A percentile compares a stretch with the other conserved stretches of the same genome.
phyloP scores from a whole-genome alignment of 1,140 invertebrate genomes.

The Cotesia typhae region DNA sequence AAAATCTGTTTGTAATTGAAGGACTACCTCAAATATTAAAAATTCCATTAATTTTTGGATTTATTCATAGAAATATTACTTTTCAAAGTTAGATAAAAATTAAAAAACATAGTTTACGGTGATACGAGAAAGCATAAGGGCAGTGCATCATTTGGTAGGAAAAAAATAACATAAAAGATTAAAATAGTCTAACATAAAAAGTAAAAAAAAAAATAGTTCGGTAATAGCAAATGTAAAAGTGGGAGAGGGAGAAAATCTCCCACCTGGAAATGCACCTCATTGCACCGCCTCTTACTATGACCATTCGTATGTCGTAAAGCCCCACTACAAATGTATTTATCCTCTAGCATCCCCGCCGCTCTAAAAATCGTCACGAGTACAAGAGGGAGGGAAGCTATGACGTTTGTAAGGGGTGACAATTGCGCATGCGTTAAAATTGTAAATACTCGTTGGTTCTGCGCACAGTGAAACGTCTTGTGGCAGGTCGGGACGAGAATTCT shows the following conservation, averaged over 20 bases:
- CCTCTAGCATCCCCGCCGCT: constrained; percentile 36
- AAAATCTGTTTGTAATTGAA: no score
- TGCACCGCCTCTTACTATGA: constrained; percentile 23
- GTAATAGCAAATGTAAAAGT: not conserved
- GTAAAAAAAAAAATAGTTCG: no score
- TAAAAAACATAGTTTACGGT: no score
- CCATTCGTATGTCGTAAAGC: constrained; percentile 15
- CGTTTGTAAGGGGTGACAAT: constrained; percentile 36
- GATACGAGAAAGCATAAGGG: no score
- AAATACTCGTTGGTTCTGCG: constrained; percentile 61
- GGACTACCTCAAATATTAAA: no score
- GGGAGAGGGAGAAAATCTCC: constrained; percentile 1
- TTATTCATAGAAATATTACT: no score
- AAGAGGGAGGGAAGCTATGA: constrained; percentile 36
- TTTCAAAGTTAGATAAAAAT: no score
- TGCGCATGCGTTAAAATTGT: constrained; percentile 60
- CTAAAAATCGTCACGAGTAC: constrained; percentile 16
- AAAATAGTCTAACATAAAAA: no score
- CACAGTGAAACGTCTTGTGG: constrained; percentile 59
- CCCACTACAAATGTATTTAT: constrained; percentile 25
- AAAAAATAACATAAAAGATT: no score
- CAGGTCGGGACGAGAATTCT: constrained; percentile 53
- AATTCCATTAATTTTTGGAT: no score
- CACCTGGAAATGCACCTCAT: constrained; percentile 29
- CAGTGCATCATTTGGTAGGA: no score